These are phyloP conservation scores for Fragum sueziense DNA, from an alignment of 2,888 invertebrate species.

Conservation along the genomic window DNA sequence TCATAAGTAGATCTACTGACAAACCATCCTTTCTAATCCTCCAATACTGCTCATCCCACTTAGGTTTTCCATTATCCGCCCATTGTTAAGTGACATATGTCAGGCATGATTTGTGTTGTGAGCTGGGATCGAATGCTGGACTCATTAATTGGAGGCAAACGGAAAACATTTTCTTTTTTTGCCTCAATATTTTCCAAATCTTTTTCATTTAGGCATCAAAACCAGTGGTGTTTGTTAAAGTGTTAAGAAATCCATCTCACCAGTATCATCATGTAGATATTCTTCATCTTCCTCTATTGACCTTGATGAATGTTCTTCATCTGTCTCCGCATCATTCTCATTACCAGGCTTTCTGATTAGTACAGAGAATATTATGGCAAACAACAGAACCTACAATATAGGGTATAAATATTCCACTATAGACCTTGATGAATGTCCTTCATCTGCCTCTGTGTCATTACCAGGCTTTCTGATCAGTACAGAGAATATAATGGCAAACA, in stretches of 20 bases:
- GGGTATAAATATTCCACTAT: constrained; percentile 57
- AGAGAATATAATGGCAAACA: constrained; percentile 80
- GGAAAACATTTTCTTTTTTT: too few species aligned
- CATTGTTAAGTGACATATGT: too few species aligned
- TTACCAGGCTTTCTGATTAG: constrained; percentile 79
- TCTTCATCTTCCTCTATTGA: constrained; percentile 79
- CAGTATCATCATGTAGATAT: constrained; percentile 74
- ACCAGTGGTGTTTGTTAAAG: too few species aligned
- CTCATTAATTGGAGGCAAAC: too few species aligned
- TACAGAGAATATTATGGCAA: constrained; percentile 80
- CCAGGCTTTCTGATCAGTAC: constrained; percentile 80
- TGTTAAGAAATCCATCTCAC: constrained; percentile 3
- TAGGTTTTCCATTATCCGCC: too few species aligned
- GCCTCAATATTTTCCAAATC: too few species aligned
- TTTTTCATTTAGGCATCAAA: too few species aligned
- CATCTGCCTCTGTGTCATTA: constrained; percentile 70
- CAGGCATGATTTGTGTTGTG: too few species aligned
- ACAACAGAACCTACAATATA: constrained; percentile 75
- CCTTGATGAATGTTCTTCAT: constrained; percentile 78
- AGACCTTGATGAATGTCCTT: constrained; percentile 77
- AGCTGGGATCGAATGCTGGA: too few species aligned
- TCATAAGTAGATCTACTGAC: too few species aligned
- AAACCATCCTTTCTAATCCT: too few species aligned
- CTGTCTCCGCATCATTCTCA: constrained; percentile 72
- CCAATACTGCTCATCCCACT: too few species aligned